These are phyloP conservation scores for Hypocryptadius cinnamomeus DNA, from an alignment of 2,113 vertebrate genomes.

Conservation along the genomic window DNA sequence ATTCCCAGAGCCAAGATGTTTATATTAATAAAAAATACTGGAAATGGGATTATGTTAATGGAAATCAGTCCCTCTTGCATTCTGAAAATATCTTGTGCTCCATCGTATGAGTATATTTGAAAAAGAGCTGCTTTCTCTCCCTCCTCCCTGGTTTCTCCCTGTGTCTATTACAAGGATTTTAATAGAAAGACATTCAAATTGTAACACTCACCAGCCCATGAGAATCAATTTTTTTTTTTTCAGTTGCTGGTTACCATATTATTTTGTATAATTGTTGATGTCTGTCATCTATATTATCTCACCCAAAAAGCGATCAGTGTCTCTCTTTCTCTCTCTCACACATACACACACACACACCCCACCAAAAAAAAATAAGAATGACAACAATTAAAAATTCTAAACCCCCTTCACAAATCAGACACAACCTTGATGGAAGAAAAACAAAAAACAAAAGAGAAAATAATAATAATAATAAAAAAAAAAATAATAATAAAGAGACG, in stretches of 20 bases:
- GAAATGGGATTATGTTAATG: conserved; percentile 16
- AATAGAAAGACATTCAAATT: conserved; percentile 44
- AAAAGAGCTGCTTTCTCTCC: background rate
- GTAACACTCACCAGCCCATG: conserved; percentile 22
- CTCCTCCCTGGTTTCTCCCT: background rate
- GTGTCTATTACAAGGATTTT: conserved; percentile 16
- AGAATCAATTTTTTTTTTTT: conserved; percentile 45
- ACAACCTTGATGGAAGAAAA: conserved; percentile 3
- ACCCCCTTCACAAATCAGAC: background rate
- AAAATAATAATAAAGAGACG: background rate
- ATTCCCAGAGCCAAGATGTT: background rate
- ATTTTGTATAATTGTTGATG: conserved; percentile 63
- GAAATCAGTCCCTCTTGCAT: background rate
- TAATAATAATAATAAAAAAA: background rate
- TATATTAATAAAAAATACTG: conserved; percentile 38
- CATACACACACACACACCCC: no score
- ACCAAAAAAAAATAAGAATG: background rate
- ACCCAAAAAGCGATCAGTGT: background rate
- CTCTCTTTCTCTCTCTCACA: no score
- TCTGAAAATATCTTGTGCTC: conserved; percentile 18
- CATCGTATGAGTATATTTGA: background rate
- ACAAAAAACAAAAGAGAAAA: background rate
- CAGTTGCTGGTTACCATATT: conserved; percentile 33
- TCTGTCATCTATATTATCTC: conserved; percentile 46
- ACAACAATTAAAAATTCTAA: background rate